phyloP scores from a whole-genome alignment of 2,797 vertebrate genomes.

The Peromyscus aztecus region DNA sequence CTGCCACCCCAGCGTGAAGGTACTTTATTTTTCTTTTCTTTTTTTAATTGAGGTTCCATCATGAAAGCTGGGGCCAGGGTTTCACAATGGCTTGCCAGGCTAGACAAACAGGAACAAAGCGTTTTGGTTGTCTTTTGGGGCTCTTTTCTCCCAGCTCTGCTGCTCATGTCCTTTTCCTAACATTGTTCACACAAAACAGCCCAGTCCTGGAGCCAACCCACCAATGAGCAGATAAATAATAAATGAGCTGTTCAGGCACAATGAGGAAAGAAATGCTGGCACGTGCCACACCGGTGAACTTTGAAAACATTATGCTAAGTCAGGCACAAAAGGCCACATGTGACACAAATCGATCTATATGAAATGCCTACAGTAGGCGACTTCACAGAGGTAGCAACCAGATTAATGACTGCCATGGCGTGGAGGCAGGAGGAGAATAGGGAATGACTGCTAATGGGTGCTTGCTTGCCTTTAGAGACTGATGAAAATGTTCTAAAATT shows the following conservation, averaged over 20 bases:
- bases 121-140: not conserved
- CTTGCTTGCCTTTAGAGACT: not conserved
- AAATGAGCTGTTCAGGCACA: not conserved
- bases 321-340: not conserved
- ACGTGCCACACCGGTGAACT: not conserved
- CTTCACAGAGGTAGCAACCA: not conserved
- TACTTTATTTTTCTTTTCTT: not conserved
- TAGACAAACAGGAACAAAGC: not conserved
- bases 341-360: not conserved
- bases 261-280: not conserved
- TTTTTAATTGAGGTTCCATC: not conserved
- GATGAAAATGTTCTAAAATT: slow-evolving; percentile 12
- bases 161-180: not conserved
- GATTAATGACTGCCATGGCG: not conserved
- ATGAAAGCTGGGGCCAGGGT: not conserved
- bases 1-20: not conserved
- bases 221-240: not conserved
- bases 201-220: not conserved
- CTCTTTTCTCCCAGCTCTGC: not conserved
- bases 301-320: not conserved
- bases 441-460: not conserved
- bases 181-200: not conserved
- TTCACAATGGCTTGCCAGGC: not conserved
- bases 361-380: not conserved
- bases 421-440: not conserved